Conservation (phyloP, 2,797 vertebrate species). For the Gila robusta region DNA sequence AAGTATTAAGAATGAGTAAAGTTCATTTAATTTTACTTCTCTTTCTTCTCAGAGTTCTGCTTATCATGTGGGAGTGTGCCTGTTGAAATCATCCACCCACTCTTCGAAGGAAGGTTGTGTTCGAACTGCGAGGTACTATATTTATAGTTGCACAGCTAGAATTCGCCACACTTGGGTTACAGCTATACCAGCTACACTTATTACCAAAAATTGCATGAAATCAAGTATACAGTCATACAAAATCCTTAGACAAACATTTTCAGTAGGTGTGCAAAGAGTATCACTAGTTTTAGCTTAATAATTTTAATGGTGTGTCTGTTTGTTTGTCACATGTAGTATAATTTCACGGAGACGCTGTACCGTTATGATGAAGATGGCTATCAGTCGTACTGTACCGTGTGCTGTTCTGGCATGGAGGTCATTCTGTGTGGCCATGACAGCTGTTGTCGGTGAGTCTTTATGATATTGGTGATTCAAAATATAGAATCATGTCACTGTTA, state of each 20-base stretch:
- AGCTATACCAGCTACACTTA: not conserved
- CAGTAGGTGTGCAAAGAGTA: not conserved
- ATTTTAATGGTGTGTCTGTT: not conserved
- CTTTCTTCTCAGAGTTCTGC: slow-evolving; percentile 72
- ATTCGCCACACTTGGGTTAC: not conserved
- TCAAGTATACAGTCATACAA: not conserved
- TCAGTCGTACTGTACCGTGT: slow-evolving; percentile 84
- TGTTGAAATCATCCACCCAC: slow-evolving; percentile 71
- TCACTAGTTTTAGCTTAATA: not conserved
- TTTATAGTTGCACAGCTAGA: not conserved
- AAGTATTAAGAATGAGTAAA: not conserved
- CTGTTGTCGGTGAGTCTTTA: slow-evolving; percentile 76
- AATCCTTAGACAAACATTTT: not conserved
- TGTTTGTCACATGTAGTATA: slow-evolving; percentile 67
- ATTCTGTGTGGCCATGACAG: slow-evolving; percentile 79
- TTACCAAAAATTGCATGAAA: not conserved
- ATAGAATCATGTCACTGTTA: not conserved
- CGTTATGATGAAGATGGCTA: slow-evolving; percentile 82
- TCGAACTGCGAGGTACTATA: slow-evolving; percentile 72
- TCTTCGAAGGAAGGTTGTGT: slow-evolving; percentile 81
- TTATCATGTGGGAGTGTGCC: slow-evolving; percentile 74
- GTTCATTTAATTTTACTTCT: not conserved
- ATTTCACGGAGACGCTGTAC: slow-evolving; percentile 78
- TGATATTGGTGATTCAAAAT: not conserved
- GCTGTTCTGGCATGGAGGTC: slow-evolving; percentile 81